phyloP scores from a whole-genome alignment of 2,113 vertebrate species.

The Takifugu flavidus region DNA sequence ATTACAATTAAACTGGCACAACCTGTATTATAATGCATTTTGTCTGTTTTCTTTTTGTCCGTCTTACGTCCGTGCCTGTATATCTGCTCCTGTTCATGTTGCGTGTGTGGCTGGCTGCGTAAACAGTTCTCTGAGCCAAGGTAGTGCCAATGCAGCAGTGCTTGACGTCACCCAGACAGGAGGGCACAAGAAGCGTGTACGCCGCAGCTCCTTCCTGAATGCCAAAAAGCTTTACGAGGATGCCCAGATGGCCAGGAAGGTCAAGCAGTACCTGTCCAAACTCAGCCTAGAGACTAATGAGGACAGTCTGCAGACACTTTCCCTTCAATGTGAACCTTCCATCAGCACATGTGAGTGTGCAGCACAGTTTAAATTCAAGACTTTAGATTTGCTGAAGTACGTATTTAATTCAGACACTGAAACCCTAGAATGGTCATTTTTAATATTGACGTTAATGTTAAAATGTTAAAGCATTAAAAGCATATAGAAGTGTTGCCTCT shows the following conservation, averaged over 20 bases:
- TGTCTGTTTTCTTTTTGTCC: slow-evolving; percentile 4
- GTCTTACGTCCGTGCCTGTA: slow-evolving; percentile 4
- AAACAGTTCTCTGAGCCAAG: slow-evolving; percentile 92
- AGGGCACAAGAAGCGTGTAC: slow-evolving; percentile 95
- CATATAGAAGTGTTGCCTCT: too few relatives aligned
- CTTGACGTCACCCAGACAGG: slow-evolving; percentile 92
- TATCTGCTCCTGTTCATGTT: slow-evolving; percentile 2
- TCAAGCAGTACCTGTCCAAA: slow-evolving; percentile 94
- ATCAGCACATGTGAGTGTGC: slow-evolving; percentile 86
- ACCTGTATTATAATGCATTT: neutral
- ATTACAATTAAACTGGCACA: neutral
- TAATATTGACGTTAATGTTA: too few relatives aligned
- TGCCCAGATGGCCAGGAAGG: slow-evolving; percentile 96
- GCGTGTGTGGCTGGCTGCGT: neutral
- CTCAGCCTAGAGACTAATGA: slow-evolving; percentile 93
- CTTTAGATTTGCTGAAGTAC: neutral
- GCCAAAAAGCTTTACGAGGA: slow-evolving; percentile 99
- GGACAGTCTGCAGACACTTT: slow-evolving; percentile 91
- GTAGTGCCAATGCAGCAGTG: slow-evolving; percentile 87
- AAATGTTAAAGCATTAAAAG: too few relatives aligned
- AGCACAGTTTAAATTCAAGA: neutral
- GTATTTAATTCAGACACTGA: neutral
- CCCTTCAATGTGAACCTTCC: slow-evolving; percentile 91
- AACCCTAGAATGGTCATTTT: slow-evolving; percentile 6
- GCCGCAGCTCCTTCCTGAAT: slow-evolving; percentile 97